Conservation (phyloP, 35 echinoderm and acorn worm species). For the Nesometra sesokonis region DNA sequence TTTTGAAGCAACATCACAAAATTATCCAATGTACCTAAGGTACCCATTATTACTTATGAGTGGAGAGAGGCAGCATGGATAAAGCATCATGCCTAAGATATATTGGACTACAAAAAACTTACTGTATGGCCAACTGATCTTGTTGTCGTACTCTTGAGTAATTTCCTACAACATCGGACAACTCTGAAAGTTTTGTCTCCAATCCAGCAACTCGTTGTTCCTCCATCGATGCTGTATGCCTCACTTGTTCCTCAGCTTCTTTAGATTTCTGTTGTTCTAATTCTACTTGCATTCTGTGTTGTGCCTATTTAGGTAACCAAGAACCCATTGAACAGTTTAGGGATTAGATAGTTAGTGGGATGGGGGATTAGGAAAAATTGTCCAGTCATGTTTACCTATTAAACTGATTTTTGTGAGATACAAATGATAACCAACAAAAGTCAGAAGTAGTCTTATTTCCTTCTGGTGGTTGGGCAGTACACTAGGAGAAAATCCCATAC, state of each 20-base stretch:
- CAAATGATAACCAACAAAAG: neutral
- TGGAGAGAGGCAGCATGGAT: too few species aligned
- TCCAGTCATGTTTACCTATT: too few species aligned
- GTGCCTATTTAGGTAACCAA: constrained; percentile 38
- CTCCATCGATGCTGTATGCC: constrained; percentile 33
- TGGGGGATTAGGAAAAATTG: neutral
- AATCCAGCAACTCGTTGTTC: constrained; percentile 71
- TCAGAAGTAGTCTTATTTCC: too few species aligned
- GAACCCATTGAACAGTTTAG: neutral
- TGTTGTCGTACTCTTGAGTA: constrained; percentile 83
- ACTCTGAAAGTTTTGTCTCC: constrained; percentile 77
- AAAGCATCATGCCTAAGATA: too few species aligned
- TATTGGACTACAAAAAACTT: too few species aligned
- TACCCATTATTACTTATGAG: too few species aligned
- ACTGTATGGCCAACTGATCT: constrained; percentile 82
- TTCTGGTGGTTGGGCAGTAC: too few species aligned
- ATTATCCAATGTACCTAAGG: too few species aligned
- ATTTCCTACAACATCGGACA: constrained; percentile 74
- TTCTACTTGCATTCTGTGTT: constrained; percentile 93
- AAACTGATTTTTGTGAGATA: too few species aligned
- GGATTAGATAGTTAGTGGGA: neutral
- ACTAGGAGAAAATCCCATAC: too few species aligned
- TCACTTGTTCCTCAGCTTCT: constrained; percentile 70
- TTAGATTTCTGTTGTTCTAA: constrained; percentile 79
- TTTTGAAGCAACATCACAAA: too few species aligned